Base-by-base conservation (phyloP, 2,888 invertebrate genomes). In the Polyploca ridens region DNA sequence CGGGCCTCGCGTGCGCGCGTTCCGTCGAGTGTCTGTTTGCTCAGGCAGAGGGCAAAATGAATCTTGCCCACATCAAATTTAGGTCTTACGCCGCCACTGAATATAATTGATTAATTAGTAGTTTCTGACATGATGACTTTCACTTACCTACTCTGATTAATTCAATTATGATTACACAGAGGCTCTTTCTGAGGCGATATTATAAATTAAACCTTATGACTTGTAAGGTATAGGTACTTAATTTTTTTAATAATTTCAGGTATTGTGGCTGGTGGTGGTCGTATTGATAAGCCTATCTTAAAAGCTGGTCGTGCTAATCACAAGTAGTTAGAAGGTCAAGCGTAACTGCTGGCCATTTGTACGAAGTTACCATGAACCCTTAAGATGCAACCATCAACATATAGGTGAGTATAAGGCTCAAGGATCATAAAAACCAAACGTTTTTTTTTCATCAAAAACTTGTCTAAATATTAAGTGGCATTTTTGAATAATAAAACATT, bases 311-410 rank as follows among this genome's bases (percentile, higher is more conserved):
- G 99, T 90, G 99, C 99, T 2, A 99, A 99, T 94, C 99, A 99
- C 95, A 99, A 99, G 94, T n/a, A n/a, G n/a, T n/a, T 99, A 99
- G 95, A 99, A 99, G 96, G 99, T 98, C 69, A 99, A 99, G 96
- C 97, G 99, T 91, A 99, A 99, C 96, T 99, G 99, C 97, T 99
- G 99, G 99, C 99, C 99, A 81, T 99, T 98, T 92, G 97, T 98
- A 79, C 97, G 99, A 95, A 99, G 99, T 99, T 91, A 98, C 99
- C 94, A 99, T 99, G 99, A 99, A 99, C 95, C 99, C 99, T 66
- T 99, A 99, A 80, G 99, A 99, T n/a, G 95, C 99, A 99, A 99
- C 96, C 99, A 99, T 96, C 99, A 99, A 96, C 99, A 99, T 93
- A 99, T 99, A 95, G 99, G 99, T 97, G 73, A 89, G 94, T 86